These are phyloP conservation scores for Habroteleia sp. DNA, from an alignment of 2,888 invertebrate species.

Conservation along the genomic window DNA sequence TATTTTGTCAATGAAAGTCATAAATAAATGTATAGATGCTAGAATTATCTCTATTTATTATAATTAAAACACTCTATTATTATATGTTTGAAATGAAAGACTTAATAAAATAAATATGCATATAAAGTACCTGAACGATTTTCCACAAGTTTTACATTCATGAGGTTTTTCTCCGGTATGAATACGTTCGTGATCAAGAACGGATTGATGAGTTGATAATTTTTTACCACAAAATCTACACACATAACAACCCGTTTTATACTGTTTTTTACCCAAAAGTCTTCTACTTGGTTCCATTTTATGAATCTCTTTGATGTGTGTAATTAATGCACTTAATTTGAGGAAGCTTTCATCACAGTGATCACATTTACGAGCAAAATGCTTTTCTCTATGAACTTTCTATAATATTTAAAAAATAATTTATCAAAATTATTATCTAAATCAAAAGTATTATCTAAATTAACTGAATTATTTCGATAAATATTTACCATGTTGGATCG, in stretches of 20 bases:
- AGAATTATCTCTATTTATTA: too few species aligned
- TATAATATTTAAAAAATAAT: constrained; percentile 24
- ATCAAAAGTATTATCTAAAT: too few species aligned
- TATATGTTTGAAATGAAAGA: not conserved
- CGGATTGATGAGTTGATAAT: constrained; percentile 66
- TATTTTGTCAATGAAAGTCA: too few species aligned
- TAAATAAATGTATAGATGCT: too few species aligned
- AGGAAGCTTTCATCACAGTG: constrained; percentile 64
- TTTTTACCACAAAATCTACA: constrained; percentile 69
- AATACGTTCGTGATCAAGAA: constrained; percentile 68
- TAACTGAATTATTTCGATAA: too few species aligned
- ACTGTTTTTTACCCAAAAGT: constrained; percentile 50
- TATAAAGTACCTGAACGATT: constrained; percentile 68
- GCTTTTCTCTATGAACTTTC: constrained; percentile 66
- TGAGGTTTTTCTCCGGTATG: constrained; percentile 70
- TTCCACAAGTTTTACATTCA: constrained; percentile 66
- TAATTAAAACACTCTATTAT: too few species aligned
- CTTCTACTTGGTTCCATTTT: constrained; percentile 60
- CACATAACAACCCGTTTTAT: constrained; percentile 63
- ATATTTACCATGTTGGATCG: constrained; percentile 68
- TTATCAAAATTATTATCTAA: too few species aligned
- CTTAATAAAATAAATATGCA: too few species aligned
- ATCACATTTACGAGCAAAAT: constrained; percentile 67
- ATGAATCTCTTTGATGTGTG: constrained; percentile 63
- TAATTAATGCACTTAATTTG: constrained; percentile 53